These are phyloP conservation scores for Morone saxatilis DNA, from an alignment of 2,113 vertebrate species.

Conservation along the genomic window DNA sequence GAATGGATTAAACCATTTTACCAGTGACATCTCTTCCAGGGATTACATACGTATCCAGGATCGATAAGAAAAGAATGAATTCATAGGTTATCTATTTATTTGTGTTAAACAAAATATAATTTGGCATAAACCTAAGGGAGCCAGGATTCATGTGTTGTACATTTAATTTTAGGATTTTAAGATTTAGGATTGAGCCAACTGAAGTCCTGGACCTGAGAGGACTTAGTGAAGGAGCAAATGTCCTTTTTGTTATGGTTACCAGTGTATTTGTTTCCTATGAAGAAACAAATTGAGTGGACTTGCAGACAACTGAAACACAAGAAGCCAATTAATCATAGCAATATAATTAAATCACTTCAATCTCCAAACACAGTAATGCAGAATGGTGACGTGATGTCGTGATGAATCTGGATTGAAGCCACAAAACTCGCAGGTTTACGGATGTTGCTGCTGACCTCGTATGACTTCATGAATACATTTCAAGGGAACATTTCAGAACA, in stretches of 20 bases:
- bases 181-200: background rate
- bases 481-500: background rate
- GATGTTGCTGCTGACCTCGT: background rate
- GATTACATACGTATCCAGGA: no score
- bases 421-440: background rate
- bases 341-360: background rate
- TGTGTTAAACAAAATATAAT: background rate
- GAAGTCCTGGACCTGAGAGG: background rate
- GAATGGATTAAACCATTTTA: no score
- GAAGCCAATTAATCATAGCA: background rate
- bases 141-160: background rate
- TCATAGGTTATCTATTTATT: background rate
- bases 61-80: no score
- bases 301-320: background rate
- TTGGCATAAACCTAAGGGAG: background rate
- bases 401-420: background rate
- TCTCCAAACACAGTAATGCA: background rate
- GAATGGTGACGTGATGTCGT: background rate
- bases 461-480: background rate
- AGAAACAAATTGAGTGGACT: background rate
- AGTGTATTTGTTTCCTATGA: background rate
- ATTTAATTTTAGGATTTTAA: background rate
- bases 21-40: no score
- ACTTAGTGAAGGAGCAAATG: background rate
- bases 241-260: background rate